Base-by-base conservation (phyloP, 2,888 invertebrate genomes). In the Rambutsinella grinnellia region DNA sequence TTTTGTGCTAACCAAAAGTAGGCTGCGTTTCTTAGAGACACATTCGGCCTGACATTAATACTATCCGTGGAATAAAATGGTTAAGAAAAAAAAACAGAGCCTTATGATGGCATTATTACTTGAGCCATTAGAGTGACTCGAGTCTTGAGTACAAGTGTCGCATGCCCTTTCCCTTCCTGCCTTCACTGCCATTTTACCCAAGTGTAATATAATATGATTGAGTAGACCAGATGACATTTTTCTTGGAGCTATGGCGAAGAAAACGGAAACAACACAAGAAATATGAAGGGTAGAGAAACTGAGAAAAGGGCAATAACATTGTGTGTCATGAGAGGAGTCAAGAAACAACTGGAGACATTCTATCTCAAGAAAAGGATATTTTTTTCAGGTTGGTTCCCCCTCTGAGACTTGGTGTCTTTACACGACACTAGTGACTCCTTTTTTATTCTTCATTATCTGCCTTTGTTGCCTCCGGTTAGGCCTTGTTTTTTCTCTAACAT, bases 361-460 rank as follows among this genome's bases (percentile, higher is more conserved):
- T 13, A 36, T 36, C 36, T 36, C 5, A 36, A 36, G 13, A 13
- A 36, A 5, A 36, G 5, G 36, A 36, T 5, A 13, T 36, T 23
- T 67, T 67, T 56, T 57, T 61, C 36, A 36, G 36, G n/a, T 6
- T 28, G 66, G 54, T 49, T 58, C 72, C 66, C n/a, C 72, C 65
- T 72, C 65, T 66, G 72, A 65, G 71, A 71, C 63, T 19, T 58
- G 24, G 57, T 65, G 65, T 65, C 72, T 72, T 72, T 58, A 58
- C 65, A 72, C 51, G 60, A 72, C 65, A 51, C 26, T 17, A 57
- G 57, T 27, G 27, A 57, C 57, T 57, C 17, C 27, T 57, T 44
- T n/a, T 10, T 26, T 57, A 15, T 57, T 23, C 26, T 36, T 58
- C 19, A 24, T 44, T 58, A 23, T 62, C 47, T 62, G n/a, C 26